phyloP scores from a whole-genome alignment of 2,797 vertebrate species.

The Sebastes vulpes region DNA sequence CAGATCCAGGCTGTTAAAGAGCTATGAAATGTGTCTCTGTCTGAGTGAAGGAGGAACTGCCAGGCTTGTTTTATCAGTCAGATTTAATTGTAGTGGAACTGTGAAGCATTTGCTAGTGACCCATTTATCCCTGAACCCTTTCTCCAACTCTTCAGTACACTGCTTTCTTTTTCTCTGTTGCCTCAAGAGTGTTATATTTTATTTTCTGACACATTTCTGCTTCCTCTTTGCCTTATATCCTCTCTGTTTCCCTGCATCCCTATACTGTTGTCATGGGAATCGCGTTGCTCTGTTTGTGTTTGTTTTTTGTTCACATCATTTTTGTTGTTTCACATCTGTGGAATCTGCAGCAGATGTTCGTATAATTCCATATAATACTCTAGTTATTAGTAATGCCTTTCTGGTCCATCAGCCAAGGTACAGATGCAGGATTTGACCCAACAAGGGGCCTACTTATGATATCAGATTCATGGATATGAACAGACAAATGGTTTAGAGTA shows the following conservation, averaged over 20 bases:
- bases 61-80: constrained; percentile 37
- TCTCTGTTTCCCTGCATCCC: constrained; percentile 4
- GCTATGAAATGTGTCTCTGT: constrained; percentile 12
- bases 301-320: constrained; percentile 30
- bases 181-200: constrained; percentile 1
- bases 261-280: not conserved
- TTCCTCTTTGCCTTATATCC: not conserved
- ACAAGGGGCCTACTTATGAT: constrained; percentile 46
- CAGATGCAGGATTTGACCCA: constrained; percentile 26
- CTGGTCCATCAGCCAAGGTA: constrained; percentile 31
- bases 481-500: not conserved
- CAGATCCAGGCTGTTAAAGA: constrained; percentile 28
- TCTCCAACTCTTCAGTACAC: not conserved
- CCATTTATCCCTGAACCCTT: constrained; percentile 14
- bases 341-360: constrained; percentile 74
- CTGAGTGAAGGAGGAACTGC: constrained; percentile 15
- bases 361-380: constrained; percentile 65
- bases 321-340: constrained; percentile 50
- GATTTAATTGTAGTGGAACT: constrained; percentile 35
- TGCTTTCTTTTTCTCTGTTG: constrained; percentile 15
- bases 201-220: not conserved
- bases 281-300: constrained; percentile 20
- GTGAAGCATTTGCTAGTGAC: constrained; percentile 36
- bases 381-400: constrained; percentile 59
- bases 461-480: constrained; percentile 11